These are phyloP conservation scores for Lydus trimaculatus DNA, from an alignment of 2,888 invertebrate genomes.

Conservation along the genomic window DNA sequence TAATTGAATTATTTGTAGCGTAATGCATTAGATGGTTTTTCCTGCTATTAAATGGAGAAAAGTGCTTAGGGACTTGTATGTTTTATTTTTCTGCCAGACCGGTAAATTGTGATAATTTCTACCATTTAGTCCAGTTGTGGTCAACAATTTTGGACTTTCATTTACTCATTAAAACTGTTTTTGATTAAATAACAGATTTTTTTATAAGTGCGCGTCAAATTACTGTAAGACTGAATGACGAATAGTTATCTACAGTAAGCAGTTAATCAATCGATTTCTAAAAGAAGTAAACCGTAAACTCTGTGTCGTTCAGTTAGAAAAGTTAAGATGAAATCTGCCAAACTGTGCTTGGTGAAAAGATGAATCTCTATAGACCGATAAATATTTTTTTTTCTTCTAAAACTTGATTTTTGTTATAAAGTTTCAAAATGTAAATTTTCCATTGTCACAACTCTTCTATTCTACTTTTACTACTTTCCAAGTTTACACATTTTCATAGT, in stretches of 20 bases:
- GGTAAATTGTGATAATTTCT: neutral
- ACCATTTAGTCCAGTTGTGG: neutral
- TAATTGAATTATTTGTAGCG: conserved; percentile 15
- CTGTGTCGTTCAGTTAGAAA: neutral
- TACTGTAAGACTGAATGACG: neutral
- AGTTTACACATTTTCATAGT: neutral
- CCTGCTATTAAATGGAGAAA: conserved; percentile 15
- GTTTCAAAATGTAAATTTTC: neutral
- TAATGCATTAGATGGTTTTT: conserved; percentile 19
- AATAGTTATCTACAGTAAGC: neutral
- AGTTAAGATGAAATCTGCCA: neutral
- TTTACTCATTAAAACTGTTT: neutral
- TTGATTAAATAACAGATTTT: no score
- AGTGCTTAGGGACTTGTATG: conserved; percentile 17
- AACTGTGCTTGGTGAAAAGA: neutral
- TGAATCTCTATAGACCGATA: neutral
- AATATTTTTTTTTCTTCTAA: neutral
- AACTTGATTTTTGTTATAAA: neutral
- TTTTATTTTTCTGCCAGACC: conserved; percentile 9
- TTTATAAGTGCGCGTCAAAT: no score
- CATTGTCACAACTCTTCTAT: neutral
- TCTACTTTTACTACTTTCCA: neutral
- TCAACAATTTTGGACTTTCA: conserved; percentile 11
- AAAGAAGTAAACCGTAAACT: neutral
- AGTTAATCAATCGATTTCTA: neutral